These are phyloP conservation scores for Drosophila prosaltans DNA, from an alignment of 1,140 invertebrate genomes.

Conservation along the genomic window DNA sequence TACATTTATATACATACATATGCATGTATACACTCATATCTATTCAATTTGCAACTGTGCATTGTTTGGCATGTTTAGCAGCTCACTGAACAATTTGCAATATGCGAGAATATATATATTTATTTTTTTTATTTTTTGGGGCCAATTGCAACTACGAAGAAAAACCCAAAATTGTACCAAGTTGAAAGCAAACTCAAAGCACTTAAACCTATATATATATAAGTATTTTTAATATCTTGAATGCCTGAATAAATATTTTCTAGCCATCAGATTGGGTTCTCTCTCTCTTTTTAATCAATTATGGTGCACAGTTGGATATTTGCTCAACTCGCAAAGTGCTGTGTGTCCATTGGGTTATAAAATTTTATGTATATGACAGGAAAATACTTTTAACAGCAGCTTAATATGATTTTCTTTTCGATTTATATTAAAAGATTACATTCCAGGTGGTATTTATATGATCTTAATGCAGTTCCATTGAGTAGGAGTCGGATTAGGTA, in stretches of 20 bases:
- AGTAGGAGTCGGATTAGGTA: too few relatives aligned
- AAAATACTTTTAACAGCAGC: constrained; percentile 17
- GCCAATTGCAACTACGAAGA: constrained; percentile 18
- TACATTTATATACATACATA: constrained; percentile 6
- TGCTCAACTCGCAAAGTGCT: constrained; percentile 5
- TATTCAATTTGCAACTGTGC: constrained; percentile 77
- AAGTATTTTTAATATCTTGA: constrained; percentile 45
- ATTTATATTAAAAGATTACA: not conserved
- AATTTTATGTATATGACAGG: constrained; percentile 54
- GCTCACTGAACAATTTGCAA: constrained; percentile 68
- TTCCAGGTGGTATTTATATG: not conserved
- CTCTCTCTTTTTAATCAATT: constrained; percentile 26
- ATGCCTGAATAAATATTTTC: constrained; percentile 19
- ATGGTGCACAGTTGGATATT: constrained; percentile 27
- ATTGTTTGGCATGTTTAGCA: constrained; percentile 75
- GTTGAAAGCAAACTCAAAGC: constrained; percentile 31
- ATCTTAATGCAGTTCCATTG: not conserved
- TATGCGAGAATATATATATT: not conserved
- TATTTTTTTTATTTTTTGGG: not conserved
- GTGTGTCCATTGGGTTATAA: not conserved
- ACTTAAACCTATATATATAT: constrained; percentile 40
- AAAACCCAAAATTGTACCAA: not conserved
- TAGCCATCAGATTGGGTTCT: not conserved
- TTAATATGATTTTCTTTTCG: not conserved
- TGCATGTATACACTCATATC: constrained; percentile 44